Evolutionary conservation across 2,888 invertebrate genomes (phyloP).

Genomic region (Cosmia trapezina): DNA sequence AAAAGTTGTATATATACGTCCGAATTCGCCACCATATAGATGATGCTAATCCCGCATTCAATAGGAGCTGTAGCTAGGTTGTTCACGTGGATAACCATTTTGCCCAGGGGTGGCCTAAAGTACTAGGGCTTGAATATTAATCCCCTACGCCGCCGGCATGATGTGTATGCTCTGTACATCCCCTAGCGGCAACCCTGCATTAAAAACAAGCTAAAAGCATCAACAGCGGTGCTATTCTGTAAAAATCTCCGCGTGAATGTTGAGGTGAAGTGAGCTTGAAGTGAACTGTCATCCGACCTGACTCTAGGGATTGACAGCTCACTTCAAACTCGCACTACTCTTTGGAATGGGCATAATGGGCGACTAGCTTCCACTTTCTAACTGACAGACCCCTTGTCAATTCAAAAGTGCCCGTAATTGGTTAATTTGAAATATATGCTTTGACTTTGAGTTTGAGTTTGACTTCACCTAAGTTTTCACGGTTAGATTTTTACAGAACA

Average conservation of each 20-base stretch:
- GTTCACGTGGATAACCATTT: background rate
- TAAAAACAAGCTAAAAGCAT: constrained; percentile 1
- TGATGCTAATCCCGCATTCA: background rate
- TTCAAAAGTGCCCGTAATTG: too few species aligned
- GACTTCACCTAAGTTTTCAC: background rate
- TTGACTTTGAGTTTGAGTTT: too few species aligned
- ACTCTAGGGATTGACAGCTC: background rate
- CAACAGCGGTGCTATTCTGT: background rate
- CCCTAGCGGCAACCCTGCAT: background rate
- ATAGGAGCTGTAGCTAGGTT: background rate
- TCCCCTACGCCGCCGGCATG: background rate
- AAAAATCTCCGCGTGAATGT: background rate
- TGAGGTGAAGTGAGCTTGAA: background rate
- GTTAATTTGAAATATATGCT: too few species aligned
- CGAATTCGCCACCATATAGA: too few species aligned
- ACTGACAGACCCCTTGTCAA: too few species aligned
- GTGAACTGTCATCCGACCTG: background rate
- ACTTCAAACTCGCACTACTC: too few species aligned
- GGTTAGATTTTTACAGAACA: background rate
- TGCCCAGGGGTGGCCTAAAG: background rate
- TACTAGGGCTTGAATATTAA: background rate
- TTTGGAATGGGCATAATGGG: too few species aligned
- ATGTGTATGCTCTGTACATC: background rate
- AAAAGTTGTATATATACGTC: too few species aligned
- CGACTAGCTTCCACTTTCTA: too few species aligned